phyloP scores from a whole-genome alignment of 1,140 invertebrate species.

The Drosophila auraria region DNA sequence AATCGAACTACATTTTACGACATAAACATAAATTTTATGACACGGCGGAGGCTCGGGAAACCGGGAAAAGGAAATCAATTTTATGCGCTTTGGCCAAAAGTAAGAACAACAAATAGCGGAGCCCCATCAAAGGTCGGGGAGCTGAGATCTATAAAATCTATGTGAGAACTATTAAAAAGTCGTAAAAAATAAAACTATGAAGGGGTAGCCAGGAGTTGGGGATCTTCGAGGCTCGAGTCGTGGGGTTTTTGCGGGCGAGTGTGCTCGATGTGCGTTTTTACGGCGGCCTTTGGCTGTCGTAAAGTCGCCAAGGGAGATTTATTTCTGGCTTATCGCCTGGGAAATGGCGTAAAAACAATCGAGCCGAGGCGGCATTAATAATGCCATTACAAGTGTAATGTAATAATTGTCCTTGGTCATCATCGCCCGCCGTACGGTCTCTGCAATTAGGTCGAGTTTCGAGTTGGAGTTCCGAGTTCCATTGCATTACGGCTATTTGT shows the following conservation, averaged over 20 bases:
- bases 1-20: slow-evolving; percentile 83
- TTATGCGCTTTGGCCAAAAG: slow-evolving; percentile 78
- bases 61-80: slow-evolving; percentile 79
- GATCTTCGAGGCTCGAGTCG: not conserved
- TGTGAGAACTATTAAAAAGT: slow-evolving; percentile 85
- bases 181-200: slow-evolving; percentile 65
- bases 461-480: slow-evolving; percentile 7
- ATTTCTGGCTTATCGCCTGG: slow-evolving; percentile 48
- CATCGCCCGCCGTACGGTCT: not conserved
- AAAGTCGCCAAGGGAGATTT: slow-evolving; percentile 68
- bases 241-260: slow-evolving; percentile 40
- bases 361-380: slow-evolving; percentile 66
- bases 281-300: slow-evolving; percentile 75
- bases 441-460: slow-evolving; percentile 46
- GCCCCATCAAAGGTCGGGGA: slow-evolving; percentile 57
- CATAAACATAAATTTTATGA: slow-evolving; percentile 85
- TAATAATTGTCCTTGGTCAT: slow-evolving; percentile 78
- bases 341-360: slow-evolving; percentile 63
- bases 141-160: slow-evolving; percentile 79
- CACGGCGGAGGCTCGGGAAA: slow-evolving; percentile 38
- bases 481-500: slow-evolving; percentile 36
- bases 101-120: slow-evolving; percentile 57
- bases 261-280: slow-evolving; percentile 44
- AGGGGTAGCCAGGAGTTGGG: slow-evolving; percentile 6
- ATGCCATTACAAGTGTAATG: slow-evolving; percentile 81